Evolutionary conservation across 2,797 vertebrate genomes (phyloP), one percentile per base, ranked within the genome.

Genomic region (Sphaeramia orbicularis): DNA sequence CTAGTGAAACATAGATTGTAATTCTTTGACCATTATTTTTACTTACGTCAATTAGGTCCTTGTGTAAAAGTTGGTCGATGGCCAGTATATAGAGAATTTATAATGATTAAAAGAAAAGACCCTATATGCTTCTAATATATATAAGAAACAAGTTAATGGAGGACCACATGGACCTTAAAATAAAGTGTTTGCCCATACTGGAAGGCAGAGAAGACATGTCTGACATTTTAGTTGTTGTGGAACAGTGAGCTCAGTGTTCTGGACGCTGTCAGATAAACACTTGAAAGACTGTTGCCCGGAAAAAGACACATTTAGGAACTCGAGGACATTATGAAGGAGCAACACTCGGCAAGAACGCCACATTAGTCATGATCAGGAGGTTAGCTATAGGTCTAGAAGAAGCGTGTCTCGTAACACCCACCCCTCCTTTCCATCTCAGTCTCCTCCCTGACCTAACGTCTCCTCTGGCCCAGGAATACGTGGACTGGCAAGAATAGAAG

Each of bases 401-500:
- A 79, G 48, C 45, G 72, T 71, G 87, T 85, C 86, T 86, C 43
- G 41, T 78, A 74, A 61, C 54, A 64, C 59, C 70, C 56, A 15
- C 48, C 47, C 41, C 40, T 44, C 40, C 68, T 35, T 80, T 77
- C 52, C 27, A 65, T 70, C 65, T 74, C 72, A 65, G 54, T 65
- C 74, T 75, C 72, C 66, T 56, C 55, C 32, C 78, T 87, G 89
- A 91, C 88, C 86, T 73, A 74, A 79, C 15, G 43, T 91, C 78
- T 90, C 87, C 83, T 86, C 83, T 67, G 74, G 61, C 76, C 6
- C 59, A 45, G 60, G 67, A 60, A 53, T 4, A 47, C 70, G 81
- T 40, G 14, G 71, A 62, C 62, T 44, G 69, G 85, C 77, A 84
- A 81, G 81, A 92, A 91, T 86, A 91, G 86, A 89, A 90, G 71